Conservation (phyloP, 2,888 invertebrate species). For the Phytoseiulus persimilis region DNA sequence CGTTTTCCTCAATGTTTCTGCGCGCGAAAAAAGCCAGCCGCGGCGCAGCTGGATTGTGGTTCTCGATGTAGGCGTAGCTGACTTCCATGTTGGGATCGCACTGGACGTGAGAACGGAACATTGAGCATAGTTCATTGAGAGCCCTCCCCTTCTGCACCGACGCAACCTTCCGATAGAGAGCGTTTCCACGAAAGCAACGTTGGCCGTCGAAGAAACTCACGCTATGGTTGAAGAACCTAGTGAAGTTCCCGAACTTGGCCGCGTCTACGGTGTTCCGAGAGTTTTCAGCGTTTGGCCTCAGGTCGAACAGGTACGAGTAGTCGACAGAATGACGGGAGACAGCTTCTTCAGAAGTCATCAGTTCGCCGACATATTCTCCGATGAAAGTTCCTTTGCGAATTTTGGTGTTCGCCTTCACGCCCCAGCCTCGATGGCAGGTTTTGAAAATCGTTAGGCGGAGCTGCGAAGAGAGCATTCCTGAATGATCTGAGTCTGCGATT, state of each 20-base stretch:
- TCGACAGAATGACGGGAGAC: slow-evolving; percentile 64
- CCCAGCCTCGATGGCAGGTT: slow-evolving; percentile 86
- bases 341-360: slow-evolving; percentile 81
- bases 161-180: no score
- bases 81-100: slow-evolving; percentile 88
- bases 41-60: slow-evolving; percentile 77
- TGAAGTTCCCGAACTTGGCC: slow-evolving; percentile 73
- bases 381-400: slow-evolving; percentile 70
- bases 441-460: slow-evolving; percentile 72
- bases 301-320: slow-evolving; percentile 78
- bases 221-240: slow-evolving; percentile 94
- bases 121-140: no score
- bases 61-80: slow-evolving; percentile 84
- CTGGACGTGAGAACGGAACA: slow-evolving; percentile 46
- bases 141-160: no score
- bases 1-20: slow-evolving; percentile 67
- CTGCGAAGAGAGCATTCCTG: slow-evolving; percentile 39
- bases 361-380: slow-evolving; percentile 83
- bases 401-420: slow-evolving; percentile 66
- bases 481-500: not conserved
- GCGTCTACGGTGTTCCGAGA: slow-evolving; percentile 80
- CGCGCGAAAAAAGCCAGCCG: slow-evolving; percentile 77
- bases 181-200: no score
- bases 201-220: no score
- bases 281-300: slow-evolving; percentile 64